Conservation (phyloP, 2,113 vertebrate genomes). For the Rattus norvegicus region GRCr8 NC_086039.1:69617001-69617500, state of each 20-base stretch:
- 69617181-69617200: neutral
- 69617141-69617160: slow-evolving; percentile 8
- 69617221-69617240: neutral
- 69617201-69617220: neutral
- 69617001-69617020: neutral
- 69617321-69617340: neutral
- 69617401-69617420: slow-evolving; percentile 26
- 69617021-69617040: neutral
- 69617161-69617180: neutral
- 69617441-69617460: too few species aligned
- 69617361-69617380: neutral
- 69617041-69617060: neutral
- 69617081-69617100: neutral
- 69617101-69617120: slow-evolving; percentile 19
- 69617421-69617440: slow-evolving; percentile 39
- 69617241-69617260: neutral
- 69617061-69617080: neutral
- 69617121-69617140: neutral
- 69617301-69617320: slow-evolving; percentile 19
- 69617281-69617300: neutral
- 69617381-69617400: neutral
- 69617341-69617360: neutral
- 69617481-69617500: too few species aligned
- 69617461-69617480: too few species aligned
- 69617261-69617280: neutral